phyloP scores from a whole-genome alignment of 2,113 vertebrate genomes.

The Poecile atricapillus region DNA sequence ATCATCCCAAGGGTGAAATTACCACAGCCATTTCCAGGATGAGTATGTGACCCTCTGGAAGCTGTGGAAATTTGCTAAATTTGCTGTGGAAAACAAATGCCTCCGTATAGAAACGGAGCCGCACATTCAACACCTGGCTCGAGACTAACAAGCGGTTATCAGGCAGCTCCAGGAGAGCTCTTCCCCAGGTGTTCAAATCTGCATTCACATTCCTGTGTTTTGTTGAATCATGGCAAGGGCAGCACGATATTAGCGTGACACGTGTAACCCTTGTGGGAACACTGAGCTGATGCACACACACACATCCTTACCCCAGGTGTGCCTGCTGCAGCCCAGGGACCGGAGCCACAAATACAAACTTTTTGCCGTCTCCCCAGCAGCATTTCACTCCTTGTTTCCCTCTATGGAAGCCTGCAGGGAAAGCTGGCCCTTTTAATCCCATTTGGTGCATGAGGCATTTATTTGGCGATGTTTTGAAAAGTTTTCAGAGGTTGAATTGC shows the following conservation, averaged over 20 bases:
- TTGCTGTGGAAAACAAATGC: not conserved
- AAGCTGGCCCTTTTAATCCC: not conserved
- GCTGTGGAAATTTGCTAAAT: not conserved
- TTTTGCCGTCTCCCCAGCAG: not conserved
- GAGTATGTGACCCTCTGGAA: not conserved
- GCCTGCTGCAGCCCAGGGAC: not conserved
- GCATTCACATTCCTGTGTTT: not conserved
- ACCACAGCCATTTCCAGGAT: not conserved
- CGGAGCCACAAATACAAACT: not conserved
- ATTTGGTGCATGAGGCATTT: not conserved
- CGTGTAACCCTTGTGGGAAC: not conserved
- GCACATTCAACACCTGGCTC: not conserved
- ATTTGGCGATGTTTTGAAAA: not conserved
- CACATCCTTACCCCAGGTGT: not conserved
- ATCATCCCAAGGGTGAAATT: not conserved
- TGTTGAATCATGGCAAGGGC: not conserved
- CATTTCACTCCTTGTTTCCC: not conserved
- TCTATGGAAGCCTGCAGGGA: not conserved
- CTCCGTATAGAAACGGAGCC: not conserved
- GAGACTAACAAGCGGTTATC: not conserved
- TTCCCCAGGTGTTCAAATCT: not conserved
- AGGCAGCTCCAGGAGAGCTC: not conserved
- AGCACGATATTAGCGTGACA: not conserved
- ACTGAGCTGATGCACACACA: not conserved
- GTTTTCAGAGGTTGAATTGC: not conserved